Conservation (phyloP, 2,888 invertebrate genomes). For the Phortica magna region DNA sequence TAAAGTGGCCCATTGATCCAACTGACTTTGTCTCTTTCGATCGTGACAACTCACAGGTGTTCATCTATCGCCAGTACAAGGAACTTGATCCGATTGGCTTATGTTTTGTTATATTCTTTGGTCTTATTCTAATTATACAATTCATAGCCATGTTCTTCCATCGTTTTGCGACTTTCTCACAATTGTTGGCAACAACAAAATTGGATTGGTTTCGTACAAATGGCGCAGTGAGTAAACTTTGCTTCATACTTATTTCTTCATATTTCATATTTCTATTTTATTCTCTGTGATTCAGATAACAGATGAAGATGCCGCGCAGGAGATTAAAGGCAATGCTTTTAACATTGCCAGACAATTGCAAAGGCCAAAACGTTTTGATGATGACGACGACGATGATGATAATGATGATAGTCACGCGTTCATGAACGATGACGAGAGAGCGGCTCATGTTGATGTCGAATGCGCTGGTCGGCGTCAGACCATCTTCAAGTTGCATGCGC, state of each 20-base stretch:
- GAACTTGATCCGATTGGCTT: constrained; percentile 86
- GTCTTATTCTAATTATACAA: constrained; percentile 84
- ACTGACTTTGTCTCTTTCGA: constrained; percentile 79
- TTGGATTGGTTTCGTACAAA: constrained; percentile 78
- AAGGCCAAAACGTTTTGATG: constrained; percentile 76
- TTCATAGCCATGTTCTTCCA: constrained; percentile 87
- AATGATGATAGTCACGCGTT: constrained; percentile 38
- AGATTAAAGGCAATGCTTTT: constrained; percentile 81
- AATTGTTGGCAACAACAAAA: constrained; percentile 85
- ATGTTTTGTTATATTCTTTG: constrained; percentile 87
- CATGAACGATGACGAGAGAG: not conserved
- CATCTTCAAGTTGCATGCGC: constrained; percentile 72
- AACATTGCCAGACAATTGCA: constrained; percentile 81
- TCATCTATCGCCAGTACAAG: constrained; percentile 81
- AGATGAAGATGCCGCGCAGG: constrained; percentile 78
- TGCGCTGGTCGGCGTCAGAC: constrained; percentile 67
- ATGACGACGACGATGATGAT: constrained; percentile 65
- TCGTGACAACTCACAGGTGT: constrained; percentile 78
- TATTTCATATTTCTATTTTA: not conserved
- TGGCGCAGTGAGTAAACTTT: constrained; percentile 59
- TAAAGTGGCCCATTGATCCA: constrained; percentile 84
- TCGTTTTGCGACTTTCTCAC: constrained; percentile 86
- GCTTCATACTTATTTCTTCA: not conserved
- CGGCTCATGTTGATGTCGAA: not conserved
- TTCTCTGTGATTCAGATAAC: constrained; percentile 53